Conservation (phyloP, 2,113 vertebrate species). For the Spea bombifrons region DNA sequence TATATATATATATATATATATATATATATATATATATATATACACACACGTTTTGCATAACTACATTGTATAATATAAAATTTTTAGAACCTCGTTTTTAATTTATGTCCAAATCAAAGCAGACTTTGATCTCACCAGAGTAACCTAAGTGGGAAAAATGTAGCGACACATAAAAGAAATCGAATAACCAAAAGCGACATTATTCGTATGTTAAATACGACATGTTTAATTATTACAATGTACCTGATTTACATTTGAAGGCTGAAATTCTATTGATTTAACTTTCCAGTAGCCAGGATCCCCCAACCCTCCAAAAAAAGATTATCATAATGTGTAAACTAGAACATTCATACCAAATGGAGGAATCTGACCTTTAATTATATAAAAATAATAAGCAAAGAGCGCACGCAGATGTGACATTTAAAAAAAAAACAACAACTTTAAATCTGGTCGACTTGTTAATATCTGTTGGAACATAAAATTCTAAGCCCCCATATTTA, state of each 20-base stretch:
- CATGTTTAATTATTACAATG: conserved; percentile 1
- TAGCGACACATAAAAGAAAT: neutral
- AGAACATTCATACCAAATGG: neutral
- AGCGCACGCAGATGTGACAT: neutral
- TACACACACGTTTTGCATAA: too few relatives aligned
- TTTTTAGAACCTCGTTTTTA: neutral
- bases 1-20: too few relatives aligned
- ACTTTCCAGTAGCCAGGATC: neutral
- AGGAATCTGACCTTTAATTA: conserved; percentile 1
- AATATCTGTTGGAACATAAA: neutral
- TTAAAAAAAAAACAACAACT: neutral
- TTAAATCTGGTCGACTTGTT: neutral
- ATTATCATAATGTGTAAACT: neutral
- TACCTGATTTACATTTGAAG: neutral
- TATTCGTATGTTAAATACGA: neutral
- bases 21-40: too few relatives aligned
- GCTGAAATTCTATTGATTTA: neutral
- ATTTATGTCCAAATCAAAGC: neutral
- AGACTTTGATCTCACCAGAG: neutral
- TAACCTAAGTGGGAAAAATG: neutral
- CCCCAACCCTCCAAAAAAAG: neutral
- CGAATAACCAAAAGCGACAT: neutral
- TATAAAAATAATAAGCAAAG: neutral
- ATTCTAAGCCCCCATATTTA: neutral
- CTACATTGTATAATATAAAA: too few relatives aligned